Evolutionary conservation across 2,113 vertebrate species (phyloP).

Genomic region (Neodon shergylaensis): DNA sequence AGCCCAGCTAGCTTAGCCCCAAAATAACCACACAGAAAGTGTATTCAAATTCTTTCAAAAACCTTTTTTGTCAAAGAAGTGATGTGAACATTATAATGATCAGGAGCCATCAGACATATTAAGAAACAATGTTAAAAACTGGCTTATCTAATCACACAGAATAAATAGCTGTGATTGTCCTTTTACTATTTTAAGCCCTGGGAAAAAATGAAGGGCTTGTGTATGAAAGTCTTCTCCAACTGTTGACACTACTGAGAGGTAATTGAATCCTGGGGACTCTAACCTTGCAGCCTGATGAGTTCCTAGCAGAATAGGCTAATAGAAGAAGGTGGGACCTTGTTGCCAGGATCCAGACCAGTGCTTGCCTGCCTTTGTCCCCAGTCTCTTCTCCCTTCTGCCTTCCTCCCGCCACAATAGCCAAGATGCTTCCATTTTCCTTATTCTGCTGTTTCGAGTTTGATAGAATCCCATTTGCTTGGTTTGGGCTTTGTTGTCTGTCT

Average conservation of each 20-base stretch:
- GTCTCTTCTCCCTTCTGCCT: background rate
- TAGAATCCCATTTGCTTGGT: background rate
- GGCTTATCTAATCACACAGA: conserved; percentile 8
- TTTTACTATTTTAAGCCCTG: background rate
- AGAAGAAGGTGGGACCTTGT: background rate
- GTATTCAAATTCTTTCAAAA: background rate
- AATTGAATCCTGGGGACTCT: no score
- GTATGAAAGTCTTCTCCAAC: background rate
- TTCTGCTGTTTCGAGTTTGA: background rate
- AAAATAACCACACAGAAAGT: no score
- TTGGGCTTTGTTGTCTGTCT: background rate
- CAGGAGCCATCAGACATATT: background rate
- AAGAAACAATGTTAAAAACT: background rate
- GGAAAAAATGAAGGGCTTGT: no score
- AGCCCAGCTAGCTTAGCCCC: no score
- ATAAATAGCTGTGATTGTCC: background rate
- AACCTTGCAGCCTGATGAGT: background rate
- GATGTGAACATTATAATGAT: background rate
- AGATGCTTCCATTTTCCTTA: background rate
- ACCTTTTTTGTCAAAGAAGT: background rate
- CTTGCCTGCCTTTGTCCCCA: background rate
- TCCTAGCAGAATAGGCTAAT: no score
- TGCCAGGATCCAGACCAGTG: background rate
- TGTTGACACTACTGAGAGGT: background rate
- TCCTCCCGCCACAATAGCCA: no score